Percentiles rank a stretch among this genome's conserved stretches.
Conservation (phyloP, 2,113 vertebrate species). For the Anhinga anhinga region DNA sequence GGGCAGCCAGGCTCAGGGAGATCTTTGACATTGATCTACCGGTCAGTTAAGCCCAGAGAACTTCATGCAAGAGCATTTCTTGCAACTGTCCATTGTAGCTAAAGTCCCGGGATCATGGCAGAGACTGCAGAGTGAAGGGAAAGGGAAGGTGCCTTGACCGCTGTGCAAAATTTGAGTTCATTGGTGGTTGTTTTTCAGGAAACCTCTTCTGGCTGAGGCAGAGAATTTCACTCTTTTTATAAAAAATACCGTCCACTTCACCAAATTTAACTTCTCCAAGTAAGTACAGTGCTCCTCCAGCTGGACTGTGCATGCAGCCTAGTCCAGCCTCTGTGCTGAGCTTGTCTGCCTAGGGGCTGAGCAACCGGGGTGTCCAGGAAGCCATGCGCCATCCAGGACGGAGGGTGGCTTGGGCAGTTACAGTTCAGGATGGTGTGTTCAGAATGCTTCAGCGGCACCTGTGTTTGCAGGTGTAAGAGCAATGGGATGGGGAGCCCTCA, state of each 20-base stretch:
- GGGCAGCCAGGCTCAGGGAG: not conserved
- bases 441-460: fast-evolving
- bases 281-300: conserved; percentile 6
- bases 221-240: conserved; percentile 78
- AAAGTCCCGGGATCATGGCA: not conserved
- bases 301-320: not conserved
- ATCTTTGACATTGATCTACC: not conserved
- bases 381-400: too few relatives aligned
- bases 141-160: fast-evolving
- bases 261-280: conserved; percentile 77
- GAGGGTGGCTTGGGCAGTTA: not conserved
- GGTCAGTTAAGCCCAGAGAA: not conserved
- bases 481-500: not conserved
- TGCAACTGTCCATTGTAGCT: not conserved
- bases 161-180: not conserved
- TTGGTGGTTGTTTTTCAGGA: conserved; percentile 57
- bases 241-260: conserved; percentile 76
- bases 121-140: not conserved
- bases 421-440: not conserved
- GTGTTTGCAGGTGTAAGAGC: not conserved
- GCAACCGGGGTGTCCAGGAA: fast-evolving
- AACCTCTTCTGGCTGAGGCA: conserved; percentile 60
- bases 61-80: not conserved
- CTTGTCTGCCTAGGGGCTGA: not conserved
- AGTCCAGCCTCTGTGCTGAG: not conserved